A percentile compares a stretch with the other conserved stretches of the same genome.
Conservation (phyloP, 2,797 vertebrate species). For the Esox masquinongy region DNA sequence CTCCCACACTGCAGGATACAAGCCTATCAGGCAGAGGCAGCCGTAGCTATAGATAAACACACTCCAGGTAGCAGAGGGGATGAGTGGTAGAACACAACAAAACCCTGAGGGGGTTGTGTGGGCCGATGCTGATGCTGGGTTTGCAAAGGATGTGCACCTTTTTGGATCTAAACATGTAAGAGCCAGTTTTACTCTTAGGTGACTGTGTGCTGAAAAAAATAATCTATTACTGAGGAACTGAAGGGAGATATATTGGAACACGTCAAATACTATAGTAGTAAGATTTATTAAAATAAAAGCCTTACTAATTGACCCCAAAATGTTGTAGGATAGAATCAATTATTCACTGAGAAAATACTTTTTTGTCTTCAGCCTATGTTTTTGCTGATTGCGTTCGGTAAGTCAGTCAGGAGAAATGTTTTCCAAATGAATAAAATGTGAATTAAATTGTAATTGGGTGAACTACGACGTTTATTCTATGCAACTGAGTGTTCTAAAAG, state of each 20-base stretch:
- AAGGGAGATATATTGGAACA: neutral
- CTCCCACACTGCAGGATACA: slow-evolving; percentile 30
- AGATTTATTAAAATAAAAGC: neutral
- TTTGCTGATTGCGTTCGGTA: neutral
- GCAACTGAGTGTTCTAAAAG: neutral
- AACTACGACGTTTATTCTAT: neutral
- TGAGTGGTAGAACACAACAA: slow-evolving; percentile 4
- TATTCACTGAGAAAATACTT: neutral
- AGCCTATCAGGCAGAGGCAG: slow-evolving; percentile 21
- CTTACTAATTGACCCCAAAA: neutral
- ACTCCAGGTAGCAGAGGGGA: slow-evolving; percentile 7
- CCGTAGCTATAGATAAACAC: slow-evolving; percentile 17
- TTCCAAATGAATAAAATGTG: no score
- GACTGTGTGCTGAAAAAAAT: neutral
- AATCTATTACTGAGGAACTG: neutral
- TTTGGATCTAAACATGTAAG: neutral
- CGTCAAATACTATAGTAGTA: neutral
- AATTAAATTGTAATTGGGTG: neutral
- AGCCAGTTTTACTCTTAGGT: neutral
- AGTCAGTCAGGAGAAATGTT: neutral
- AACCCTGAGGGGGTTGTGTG: neutral
- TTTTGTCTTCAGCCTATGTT: neutral
- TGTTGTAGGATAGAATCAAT: neutral
- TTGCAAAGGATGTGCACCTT: neutral
- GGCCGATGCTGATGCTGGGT: neutral